Conservation (phyloP, 1,140 invertebrate species). For the Panulirus ornatus region DNA sequence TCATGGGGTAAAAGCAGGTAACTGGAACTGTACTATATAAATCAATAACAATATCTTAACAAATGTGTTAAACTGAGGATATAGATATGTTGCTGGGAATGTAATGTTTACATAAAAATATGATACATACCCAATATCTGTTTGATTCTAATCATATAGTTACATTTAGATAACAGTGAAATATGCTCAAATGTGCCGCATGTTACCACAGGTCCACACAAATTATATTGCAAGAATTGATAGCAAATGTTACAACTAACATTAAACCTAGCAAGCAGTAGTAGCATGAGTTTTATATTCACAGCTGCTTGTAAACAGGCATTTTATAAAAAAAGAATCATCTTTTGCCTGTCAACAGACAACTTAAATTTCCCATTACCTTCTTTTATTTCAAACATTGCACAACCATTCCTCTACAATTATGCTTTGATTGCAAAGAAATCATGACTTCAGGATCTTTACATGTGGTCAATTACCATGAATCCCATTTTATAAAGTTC, state of each 20-base stretch:
- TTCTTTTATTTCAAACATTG: not conserved
- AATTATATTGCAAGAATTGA: not conserved
- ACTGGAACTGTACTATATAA: constrained; percentile 20
- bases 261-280: not conserved
- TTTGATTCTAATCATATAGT: constrained; percentile 31
- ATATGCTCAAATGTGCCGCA: not conserved
- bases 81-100: constrained; percentile 32
- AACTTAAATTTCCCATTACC: not conserved
- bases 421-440: constrained; percentile 24
- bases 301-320: constrained; percentile 11
- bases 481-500: constrained; percentile 8
- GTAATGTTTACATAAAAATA: not conserved
- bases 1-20: constrained; percentile 12
- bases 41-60: constrained; percentile 31
- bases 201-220: not conserved
- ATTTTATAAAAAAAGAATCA: not conserved
- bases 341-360: constrained; percentile 3
- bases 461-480: not conserved
- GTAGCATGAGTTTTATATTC: not conserved
- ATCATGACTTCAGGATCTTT: not conserved
- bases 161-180: not conserved
- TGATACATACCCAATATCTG: constrained; percentile 3
- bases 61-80: not conserved
- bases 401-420: not conserved
- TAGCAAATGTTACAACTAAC: not conserved